phyloP scores from a whole-genome alignment of 1,140 invertebrate genomes.

The Macrosteles quadrilineatus region DNA sequence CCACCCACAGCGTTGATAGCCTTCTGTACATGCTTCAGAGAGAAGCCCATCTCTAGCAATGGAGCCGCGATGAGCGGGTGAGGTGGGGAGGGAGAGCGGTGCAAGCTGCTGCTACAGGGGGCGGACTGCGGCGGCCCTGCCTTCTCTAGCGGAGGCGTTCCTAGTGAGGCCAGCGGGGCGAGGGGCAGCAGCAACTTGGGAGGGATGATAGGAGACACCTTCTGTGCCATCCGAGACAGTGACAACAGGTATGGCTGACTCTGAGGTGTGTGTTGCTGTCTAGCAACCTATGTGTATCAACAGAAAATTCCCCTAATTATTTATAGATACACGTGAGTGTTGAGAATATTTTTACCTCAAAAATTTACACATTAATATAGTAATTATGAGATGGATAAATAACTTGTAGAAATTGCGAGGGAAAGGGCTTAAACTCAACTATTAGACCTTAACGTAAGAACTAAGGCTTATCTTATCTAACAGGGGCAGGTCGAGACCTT shows the following conservation, averaged over 20 bases:
- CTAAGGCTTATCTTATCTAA: no score
- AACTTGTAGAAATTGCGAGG: neutral
- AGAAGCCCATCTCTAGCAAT: slow-evolving; percentile 66
- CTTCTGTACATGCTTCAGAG: slow-evolving; percentile 58
- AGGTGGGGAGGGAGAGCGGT: slow-evolving; percentile 49
- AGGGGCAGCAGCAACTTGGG: slow-evolving; percentile 18
- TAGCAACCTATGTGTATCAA: slow-evolving; percentile 3
- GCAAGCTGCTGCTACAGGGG: neutral
- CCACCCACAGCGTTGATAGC: slow-evolving; percentile 58
- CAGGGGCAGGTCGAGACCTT: no score
- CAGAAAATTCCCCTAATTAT: neutral
- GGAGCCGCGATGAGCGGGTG: slow-evolving; percentile 57
- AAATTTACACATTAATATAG: neutral
- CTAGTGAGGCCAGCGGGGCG: neutral
- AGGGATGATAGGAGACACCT: slow-evolving; percentile 37
- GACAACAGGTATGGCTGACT: slow-evolving; percentile 30
- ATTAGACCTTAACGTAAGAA: neutral
- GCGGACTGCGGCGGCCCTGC: slow-evolving; percentile 3
- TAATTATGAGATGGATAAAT: neutral
- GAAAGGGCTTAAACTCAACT: neutral
- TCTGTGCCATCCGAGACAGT: slow-evolving; percentile 16
- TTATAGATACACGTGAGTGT: neutral
- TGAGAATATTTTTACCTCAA: neutral
- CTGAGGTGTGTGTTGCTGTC: slow-evolving; percentile 5
- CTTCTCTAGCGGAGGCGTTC: slow-evolving; percentile 30